Conservation (phyloP, 2,113 vertebrate species). For the Oreochromis aureus region DNA sequence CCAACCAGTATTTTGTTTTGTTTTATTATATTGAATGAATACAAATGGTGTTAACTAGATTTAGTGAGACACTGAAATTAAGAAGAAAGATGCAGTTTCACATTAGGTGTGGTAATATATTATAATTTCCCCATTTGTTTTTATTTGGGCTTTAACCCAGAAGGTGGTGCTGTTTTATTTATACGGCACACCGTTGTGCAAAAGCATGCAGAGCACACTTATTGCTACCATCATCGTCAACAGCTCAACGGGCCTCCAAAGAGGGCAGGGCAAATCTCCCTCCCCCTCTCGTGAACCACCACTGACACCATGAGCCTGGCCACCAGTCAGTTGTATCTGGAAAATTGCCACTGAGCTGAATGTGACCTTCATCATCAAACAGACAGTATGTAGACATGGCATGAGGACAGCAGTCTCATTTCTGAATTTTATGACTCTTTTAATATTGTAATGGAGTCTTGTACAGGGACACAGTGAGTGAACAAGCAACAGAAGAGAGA, state of each 20-base stretch:
- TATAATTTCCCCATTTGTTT: background rate
- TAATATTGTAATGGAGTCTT: conserved; percentile 15
- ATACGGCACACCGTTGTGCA: background rate
- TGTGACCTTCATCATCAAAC: conserved; percentile 49
- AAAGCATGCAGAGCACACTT: background rate
- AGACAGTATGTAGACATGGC: conserved; percentile 7
- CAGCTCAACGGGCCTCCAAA: background rate
- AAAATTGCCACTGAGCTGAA: conserved; percentile 35
- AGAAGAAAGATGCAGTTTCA: background rate
- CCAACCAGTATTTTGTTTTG: background rate
- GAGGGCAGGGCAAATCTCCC: background rate
- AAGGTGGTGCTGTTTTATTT: conserved; percentile 10
- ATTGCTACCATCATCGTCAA: background rate
- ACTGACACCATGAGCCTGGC: background rate
- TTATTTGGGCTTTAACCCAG: background rate
- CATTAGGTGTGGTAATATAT: background rate
- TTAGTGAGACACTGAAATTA: background rate
- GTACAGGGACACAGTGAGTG: background rate
- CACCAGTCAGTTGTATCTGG: conserved; percentile 13
- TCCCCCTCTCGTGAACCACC: background rate
- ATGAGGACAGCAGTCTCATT: background rate
- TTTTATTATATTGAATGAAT: background rate
- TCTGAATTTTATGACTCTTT: conserved; percentile 31
- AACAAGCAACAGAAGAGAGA: background rate
- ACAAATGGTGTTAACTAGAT: background rate